These are phyloP conservation scores for Drosophila vallismaia DNA, from an alignment of 2,888 invertebrate species.

Conservation along the genomic window DNA sequence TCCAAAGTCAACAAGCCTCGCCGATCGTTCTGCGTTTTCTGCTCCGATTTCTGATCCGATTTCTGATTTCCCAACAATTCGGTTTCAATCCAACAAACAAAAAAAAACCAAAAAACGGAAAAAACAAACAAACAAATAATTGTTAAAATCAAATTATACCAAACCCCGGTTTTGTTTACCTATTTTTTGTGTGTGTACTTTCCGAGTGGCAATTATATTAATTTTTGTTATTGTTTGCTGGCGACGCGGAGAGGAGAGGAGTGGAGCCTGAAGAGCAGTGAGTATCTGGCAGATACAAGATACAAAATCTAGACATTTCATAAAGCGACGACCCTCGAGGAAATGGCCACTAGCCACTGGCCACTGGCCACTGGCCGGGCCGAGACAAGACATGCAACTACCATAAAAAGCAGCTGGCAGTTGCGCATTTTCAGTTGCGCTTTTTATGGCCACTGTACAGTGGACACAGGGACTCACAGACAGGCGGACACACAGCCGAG, in stretches of 20 bases:
- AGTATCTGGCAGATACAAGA: constrained; percentile 27
- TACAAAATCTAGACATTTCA: constrained; percentile 1
- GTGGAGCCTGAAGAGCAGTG: constrained; percentile 14
- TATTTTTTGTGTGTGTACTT: not conserved
- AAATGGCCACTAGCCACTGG: constrained; percentile 14
- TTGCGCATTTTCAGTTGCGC: constrained; percentile 20
- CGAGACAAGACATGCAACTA: constrained; percentile 51
- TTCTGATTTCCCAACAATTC: constrained; percentile 1
- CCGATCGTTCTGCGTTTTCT: constrained; percentile 23
- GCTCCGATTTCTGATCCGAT: constrained; percentile 10
- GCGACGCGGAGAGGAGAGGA: constrained; percentile 8
- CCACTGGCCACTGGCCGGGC: not conserved
- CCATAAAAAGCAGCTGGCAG: constrained; percentile 59
- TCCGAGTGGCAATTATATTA: no score
- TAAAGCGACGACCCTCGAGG: constrained; percentile 25
- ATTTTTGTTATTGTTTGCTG: constrained; percentile 15
- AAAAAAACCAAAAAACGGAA: not conserved
- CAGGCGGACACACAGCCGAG: constrained; percentile 10
- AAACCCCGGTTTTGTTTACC: no score
- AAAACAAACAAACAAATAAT: not conserved
- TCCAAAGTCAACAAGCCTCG: constrained; percentile 74
- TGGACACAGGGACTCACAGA: constrained; percentile 5
- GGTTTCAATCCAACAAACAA: not conserved
- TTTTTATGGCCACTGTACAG: constrained; percentile 22
- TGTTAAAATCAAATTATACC: not conserved